Conservation (phyloP, 2,797 vertebrate species). For the Cichlasoma orientale region DNA sequence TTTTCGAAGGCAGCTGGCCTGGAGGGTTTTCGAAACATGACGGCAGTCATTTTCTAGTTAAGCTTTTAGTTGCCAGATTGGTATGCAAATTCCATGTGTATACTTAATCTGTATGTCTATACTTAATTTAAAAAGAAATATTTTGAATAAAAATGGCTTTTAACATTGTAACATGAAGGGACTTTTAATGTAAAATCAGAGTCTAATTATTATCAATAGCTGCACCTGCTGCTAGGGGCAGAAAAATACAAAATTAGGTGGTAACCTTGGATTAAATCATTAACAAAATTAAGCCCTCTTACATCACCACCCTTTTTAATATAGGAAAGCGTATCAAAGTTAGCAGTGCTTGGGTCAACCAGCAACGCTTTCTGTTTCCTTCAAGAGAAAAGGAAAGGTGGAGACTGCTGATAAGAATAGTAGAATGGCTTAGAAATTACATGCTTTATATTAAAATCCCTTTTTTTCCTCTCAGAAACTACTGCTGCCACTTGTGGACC, state of each 20-base stretch:
- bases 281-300: conserved; percentile 16
- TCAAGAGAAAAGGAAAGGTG: conserved; percentile 50
- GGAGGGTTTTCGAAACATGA: neutral
- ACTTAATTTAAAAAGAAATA: neutral
- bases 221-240: neutral
- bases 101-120: neutral
- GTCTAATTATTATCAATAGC: neutral
- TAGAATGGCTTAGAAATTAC: conserved; percentile 59
- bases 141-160: neutral
- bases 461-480: conserved; percentile 38
- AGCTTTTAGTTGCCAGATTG: neutral
- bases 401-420: conserved; percentile 59
- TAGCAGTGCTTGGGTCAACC: conserved; percentile 48
- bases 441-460: conserved; percentile 58
- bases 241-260: neutral
- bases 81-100: neutral
- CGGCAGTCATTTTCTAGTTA: neutral
- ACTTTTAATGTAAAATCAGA: neutral
- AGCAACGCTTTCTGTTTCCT: conserved; percentile 40
- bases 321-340: conserved; percentile 46
- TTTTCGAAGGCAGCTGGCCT: neutral
- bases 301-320: conserved; percentile 38
- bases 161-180: neutral
- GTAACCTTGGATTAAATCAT: conserved; percentile 32
- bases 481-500: conserved; percentile 34